Base-by-base conservation (phyloP, 92 coral and sea anemone species). In the Epizoanthus ramosus region DNA sequence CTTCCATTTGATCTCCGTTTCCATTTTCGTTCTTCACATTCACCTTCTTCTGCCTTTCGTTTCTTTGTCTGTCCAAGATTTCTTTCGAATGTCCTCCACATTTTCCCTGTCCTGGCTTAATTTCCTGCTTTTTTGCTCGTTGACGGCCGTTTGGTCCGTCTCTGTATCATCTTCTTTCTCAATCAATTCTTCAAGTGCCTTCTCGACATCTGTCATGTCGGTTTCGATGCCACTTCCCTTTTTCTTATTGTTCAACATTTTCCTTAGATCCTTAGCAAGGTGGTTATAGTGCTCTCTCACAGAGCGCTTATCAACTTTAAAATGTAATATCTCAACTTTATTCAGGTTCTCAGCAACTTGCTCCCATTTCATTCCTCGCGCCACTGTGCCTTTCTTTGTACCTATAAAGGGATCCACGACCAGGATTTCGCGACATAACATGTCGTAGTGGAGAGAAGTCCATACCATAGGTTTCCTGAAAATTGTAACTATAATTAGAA, bases 271-370 rank as follows among this genome's bases (percentile, higher is more conserved):
- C 45, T 80, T 80, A 14, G 84, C 74, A 61, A 66, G 75, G 23
- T 60, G 77, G 52, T 81, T 81, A 67, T 81, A 81, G 21, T 65
- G 85, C 52, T 81, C 85, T 81, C 80, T 52, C 17, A 81, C 85
- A 19, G 85, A 43, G 31, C 85, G 24, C 74, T 80, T 61, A 61
- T 68, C 68, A 18, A 64, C 83, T 25, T 37, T 79, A 31, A 79
- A 79, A 54, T 79, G 67, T 5, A 79, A 47, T 16, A 58, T 13
- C 37, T n/a, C n/a, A n/a, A n/a, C n/a, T n/a, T n/a, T n/a, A n/a
- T n/a, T n/a, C n/a, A n/a, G n/a, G n/a, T n/a, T n/a, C n/a, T n/a
- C n/a, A n/a, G n/a, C n/a, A n/a, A n/a, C n/a, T n/a, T n/a, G n/a
- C n/a, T n/a, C n/a, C n/a, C n/a, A n/a, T n/a, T n/a, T n/a, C n/a